These are phyloP conservation scores for Gryon sp. DNA, from an alignment of 1,140 invertebrate species.

Conservation along the genomic window DNA sequence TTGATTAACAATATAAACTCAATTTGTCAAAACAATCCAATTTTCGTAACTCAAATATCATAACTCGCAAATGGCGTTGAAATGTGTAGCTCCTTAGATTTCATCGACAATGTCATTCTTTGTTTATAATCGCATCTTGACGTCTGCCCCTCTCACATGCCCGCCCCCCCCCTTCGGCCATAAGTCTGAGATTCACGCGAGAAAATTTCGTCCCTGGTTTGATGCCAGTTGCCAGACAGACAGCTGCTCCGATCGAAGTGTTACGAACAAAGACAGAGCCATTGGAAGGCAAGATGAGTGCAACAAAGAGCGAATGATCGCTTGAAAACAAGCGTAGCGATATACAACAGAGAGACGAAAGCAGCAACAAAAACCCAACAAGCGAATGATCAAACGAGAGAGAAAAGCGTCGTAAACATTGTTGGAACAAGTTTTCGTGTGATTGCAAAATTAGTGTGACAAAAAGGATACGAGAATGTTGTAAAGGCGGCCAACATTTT, in stretches of 20 bases:
- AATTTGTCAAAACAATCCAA: no score
- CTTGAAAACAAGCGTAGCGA: constrained; percentile 58
- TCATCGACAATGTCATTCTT: no score
- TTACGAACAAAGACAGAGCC: constrained; percentile 26
- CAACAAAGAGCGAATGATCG: constrained; percentile 38
- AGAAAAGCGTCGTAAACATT: constrained; percentile 30
- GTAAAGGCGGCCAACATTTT: neutral
- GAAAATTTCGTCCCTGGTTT: constrained; percentile 41
- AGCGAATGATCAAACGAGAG: constrained; percentile 21
- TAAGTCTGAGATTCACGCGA: constrained; percentile 7
- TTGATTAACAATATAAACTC: no score
- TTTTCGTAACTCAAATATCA: no score
- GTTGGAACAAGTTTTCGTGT: no score
- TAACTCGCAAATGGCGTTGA: no score
- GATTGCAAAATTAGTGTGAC: no score
- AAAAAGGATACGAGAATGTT: no score
- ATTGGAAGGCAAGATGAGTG: constrained; percentile 4
- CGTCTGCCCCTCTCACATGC: no score
- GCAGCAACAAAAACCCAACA: constrained; percentile 46
- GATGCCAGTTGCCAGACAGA: constrained; percentile 47
- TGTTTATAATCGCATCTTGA: constrained; percentile 11
- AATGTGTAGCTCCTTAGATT: no score
- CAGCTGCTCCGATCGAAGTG: constrained; percentile 64
- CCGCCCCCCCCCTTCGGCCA: no score
- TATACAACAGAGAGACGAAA: constrained; percentile 16